Conservation (phyloP, 1,140 invertebrate genomes). For the Lamellibrachia luymesi region DNA sequence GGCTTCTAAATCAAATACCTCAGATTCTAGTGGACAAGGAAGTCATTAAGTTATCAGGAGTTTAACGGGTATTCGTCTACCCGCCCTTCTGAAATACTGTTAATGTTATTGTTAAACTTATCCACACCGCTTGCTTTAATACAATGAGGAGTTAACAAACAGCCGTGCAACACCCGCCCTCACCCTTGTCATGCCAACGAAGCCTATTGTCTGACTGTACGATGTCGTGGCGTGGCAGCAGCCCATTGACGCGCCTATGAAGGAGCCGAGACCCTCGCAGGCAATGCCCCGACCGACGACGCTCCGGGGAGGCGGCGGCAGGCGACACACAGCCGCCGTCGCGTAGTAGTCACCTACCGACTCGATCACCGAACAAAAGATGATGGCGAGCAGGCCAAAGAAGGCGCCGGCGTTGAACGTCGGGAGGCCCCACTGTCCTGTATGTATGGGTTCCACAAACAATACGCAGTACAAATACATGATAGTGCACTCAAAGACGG, state of each 20-base stretch:
- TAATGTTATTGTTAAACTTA: too few relatives aligned
- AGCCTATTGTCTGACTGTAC: conserved; percentile 58
- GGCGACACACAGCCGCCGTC: conserved; percentile 46
- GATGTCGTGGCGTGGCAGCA: conserved; percentile 80
- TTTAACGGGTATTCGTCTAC: too few relatives aligned
- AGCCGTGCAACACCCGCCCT: not conserved
- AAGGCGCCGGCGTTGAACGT: conserved; percentile 48
- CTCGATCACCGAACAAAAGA: conserved; percentile 54
- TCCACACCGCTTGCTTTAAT: too few relatives aligned
- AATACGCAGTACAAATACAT: not conserved
- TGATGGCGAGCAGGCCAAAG: conserved; percentile 52
- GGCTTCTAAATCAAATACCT: too few relatives aligned
- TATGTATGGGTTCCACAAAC: too few relatives aligned
- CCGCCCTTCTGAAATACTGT: too few relatives aligned
- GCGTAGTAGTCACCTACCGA: conserved; percentile 58
- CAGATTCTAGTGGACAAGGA: too few relatives aligned
- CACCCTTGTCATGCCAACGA: conserved; percentile 41
- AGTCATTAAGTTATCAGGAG: too few relatives aligned
- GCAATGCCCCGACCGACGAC: conserved; percentile 71
- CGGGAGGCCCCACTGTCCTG: conserved; percentile 53
- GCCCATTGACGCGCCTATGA: conserved; percentile 78
- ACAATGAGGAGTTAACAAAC: too few relatives aligned
- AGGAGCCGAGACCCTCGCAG: conserved; percentile 77
- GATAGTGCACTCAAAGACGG: too few relatives aligned
- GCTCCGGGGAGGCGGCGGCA: conserved; percentile 50